Conservation (phyloP, 1,140 invertebrate species). For the Globodera ellingtonae region DNA sequence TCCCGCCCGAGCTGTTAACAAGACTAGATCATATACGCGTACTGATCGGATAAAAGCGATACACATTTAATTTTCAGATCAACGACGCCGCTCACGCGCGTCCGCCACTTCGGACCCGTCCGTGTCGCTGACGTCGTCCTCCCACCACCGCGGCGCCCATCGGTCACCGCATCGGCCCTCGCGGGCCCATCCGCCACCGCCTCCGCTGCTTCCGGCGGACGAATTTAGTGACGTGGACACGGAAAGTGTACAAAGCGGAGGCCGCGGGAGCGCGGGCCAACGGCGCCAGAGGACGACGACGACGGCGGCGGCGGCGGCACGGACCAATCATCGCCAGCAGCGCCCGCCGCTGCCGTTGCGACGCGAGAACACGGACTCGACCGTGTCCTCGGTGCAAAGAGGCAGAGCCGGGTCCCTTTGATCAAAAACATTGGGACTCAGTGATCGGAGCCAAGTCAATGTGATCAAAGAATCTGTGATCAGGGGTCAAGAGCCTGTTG, state of each 20-base stretch:
- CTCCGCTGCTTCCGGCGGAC: not conserved
- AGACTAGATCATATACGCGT: not conserved
- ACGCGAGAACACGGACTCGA: conserved; percentile 26
- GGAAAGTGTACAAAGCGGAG: not conserved
- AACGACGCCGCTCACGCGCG: not conserved
- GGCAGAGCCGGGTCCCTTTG: conserved; percentile 14
- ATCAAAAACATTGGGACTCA: not conserved
- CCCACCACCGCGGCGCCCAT: not conserved
- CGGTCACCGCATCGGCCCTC: not conserved
- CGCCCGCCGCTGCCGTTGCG: not conserved
- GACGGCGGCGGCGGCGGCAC: not conserved
- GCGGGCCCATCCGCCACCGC: not conserved
- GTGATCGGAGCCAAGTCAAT: too few species aligned
- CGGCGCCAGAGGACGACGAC: conserved; percentile 3
- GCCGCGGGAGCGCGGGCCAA: conserved; percentile 5
- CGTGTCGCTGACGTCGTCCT: not conserved
- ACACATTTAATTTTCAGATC: not conserved
- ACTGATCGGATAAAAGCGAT: not conserved
- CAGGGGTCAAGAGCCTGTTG: not conserved
- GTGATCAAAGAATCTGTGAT: not conserved
- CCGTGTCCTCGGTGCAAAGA: conserved; percentile 13
- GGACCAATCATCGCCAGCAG: not conserved
- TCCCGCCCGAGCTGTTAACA: not conserved
- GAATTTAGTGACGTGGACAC: conserved; percentile 11
- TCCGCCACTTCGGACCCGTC: not conserved